Conservation (phyloP, 1,140 invertebrate genomes). For the Heliothis virescens region DNA sequence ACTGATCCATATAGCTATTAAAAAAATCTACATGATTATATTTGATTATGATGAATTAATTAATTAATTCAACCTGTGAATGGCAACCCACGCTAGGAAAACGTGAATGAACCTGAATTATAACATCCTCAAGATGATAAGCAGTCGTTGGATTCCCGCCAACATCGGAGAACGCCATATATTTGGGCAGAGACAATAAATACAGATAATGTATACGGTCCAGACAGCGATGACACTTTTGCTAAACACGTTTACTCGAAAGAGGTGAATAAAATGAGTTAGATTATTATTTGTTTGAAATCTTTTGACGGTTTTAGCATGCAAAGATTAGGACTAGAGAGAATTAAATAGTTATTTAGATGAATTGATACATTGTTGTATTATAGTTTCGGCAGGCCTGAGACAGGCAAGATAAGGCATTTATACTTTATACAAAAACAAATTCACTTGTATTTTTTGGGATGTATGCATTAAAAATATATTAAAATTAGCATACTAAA, state of each 20-base stretch:
- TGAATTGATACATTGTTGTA: too few species aligned
- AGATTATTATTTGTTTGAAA: not conserved
- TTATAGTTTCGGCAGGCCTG: too few species aligned
- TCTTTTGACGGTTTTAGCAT: conserved; percentile 11
- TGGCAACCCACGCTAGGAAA: conserved; percentile 25
- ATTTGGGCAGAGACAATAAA: conserved; percentile 65
- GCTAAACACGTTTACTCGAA: conserved; percentile 69
- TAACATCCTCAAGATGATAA: conserved; percentile 59
- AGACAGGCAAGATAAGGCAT: too few species aligned
- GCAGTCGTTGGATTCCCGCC: conserved; percentile 64
- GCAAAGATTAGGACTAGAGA: too few species aligned
- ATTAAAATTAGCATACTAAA: too few species aligned
- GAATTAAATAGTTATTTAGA: too few species aligned
- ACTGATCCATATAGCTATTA: too few species aligned
- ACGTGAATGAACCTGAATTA: conserved; percentile 56
- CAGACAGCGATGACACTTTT: conserved; percentile 78
- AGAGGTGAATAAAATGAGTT: conserved; percentile 43
- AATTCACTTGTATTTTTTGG: too few species aligned
- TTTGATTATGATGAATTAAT: not conserved
- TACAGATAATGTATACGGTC: conserved; percentile 70
- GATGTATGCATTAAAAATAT: too few species aligned
- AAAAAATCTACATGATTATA: not conserved
- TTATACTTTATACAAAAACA: too few species aligned
- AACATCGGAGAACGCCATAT: conserved; percentile 50
- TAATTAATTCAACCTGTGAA: conserved; percentile 14